A percentile compares a stretch with the other conserved stretches of the same genome.
Conservation (phyloP, 2,797 vertebrate genomes). For the Cryptoblepharus egeriae region DNA sequence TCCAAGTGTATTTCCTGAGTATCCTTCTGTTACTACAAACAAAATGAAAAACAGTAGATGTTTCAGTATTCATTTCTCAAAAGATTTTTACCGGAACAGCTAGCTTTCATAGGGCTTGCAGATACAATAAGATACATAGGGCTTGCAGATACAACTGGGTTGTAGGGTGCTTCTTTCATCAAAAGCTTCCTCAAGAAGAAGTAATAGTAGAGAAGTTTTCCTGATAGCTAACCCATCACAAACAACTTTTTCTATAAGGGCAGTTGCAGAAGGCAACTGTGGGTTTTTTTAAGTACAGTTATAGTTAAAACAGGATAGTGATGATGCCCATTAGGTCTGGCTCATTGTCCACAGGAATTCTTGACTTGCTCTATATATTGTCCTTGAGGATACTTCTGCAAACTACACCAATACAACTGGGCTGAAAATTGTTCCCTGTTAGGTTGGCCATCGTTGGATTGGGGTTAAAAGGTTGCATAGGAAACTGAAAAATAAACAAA, state of each 20-base stretch:
- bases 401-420: too few relatives aligned
- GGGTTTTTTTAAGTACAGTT: not conserved
- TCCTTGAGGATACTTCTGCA: too few relatives aligned
- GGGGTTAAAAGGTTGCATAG: too few relatives aligned
- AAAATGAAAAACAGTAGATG: not conserved
- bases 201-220: not conserved
- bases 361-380: too few relatives aligned
- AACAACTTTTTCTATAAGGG: not conserved
- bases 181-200: not conserved
- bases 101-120: not conserved
- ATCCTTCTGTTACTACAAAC: not conserved
- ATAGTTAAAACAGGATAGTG: not conserved
- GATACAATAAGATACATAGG: not conserved
- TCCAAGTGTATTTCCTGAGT: constrained; percentile 1
- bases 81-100: not conserved
- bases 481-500: too few relatives aligned
- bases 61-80: not conserved
- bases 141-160: constrained; percentile 2
- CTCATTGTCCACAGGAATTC: not conserved
- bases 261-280: not conserved
- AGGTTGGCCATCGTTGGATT: too few relatives aligned
- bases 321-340: not conserved
- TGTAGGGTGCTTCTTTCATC: not conserved
- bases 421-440: too few relatives aligned
- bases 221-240: not conserved